phyloP scores from a whole-genome alignment of 2,888 invertebrate species.

The Muscina levida region DNA sequence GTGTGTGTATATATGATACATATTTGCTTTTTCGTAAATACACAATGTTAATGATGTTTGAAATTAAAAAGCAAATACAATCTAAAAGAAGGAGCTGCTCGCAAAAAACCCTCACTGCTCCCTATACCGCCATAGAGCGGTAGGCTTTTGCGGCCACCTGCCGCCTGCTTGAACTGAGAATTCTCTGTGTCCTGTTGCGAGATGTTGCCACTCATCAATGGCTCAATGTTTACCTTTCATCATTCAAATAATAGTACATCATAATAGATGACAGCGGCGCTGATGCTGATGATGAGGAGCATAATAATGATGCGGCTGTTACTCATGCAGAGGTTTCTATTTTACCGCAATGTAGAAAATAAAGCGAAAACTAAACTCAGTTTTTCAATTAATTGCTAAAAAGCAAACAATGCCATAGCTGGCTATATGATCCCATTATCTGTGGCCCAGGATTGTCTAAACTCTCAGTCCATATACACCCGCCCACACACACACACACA shows the following conservation, averaged over 20 bases:
- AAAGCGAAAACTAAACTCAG: conserved; percentile 48
- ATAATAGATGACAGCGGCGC: not conserved
- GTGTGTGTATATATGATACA: not conserved
- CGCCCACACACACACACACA: not conserved
- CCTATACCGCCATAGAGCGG: too few relatives aligned
- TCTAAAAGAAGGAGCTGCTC: conserved; percentile 63
- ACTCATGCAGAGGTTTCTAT: not conserved
- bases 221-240: conserved; percentile 63
- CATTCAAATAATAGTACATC: not conserved
- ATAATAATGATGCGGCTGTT: conserved; percentile 1
- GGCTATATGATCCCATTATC: conserved; percentile 14
- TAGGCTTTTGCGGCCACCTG: too few relatives aligned
- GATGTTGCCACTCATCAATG: conserved; percentile 58
- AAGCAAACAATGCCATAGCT: conserved; percentile 63
- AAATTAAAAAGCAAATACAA: conserved; percentile 71
- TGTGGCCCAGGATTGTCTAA: not conserved
- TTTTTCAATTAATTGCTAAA: conserved; percentile 65
- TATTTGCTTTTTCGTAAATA: conserved; percentile 66
- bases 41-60: conserved; percentile 77
- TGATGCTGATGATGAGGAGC: not conserved
- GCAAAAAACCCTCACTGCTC: conserved; percentile 49
- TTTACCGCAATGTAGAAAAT: not conserved
- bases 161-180: not conserved
- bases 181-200: not conserved
- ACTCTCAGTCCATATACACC: not conserved